These are phyloP conservation scores for Scaptomyza hsui DNA, from an alignment of 1,140 invertebrate genomes.

Conservation along the genomic window DNA sequence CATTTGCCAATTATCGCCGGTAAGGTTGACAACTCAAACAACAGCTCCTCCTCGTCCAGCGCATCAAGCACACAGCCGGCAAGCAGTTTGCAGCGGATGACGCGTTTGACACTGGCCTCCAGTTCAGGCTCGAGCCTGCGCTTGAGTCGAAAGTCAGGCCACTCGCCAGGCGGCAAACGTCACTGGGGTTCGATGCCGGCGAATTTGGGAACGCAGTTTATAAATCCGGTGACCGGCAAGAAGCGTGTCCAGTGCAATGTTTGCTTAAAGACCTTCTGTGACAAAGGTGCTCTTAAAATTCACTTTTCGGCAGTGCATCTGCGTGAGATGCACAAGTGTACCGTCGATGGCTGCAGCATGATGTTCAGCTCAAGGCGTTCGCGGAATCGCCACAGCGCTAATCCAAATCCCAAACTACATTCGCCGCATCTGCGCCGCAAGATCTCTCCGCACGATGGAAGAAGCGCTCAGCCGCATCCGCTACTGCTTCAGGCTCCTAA, in stretches of 20 bases:
- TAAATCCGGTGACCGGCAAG: conserved; percentile 96
- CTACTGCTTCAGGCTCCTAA: conserved; percentile 90
- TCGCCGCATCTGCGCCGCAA: conserved; percentile 96
- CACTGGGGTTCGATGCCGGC: conserved; percentile 95
- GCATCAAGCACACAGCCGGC: conserved; percentile 23
- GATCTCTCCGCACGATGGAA: conserved; percentile 96
- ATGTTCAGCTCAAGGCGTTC: conserved; percentile 99
- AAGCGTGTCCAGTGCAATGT: conserved; percentile 99
- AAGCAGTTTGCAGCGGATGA: conserved; percentile 19
- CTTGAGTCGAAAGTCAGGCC: conserved; percentile 88
- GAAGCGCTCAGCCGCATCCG: conserved; percentile 93
- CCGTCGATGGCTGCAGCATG: conserved; percentile 99
- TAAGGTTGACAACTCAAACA: conserved; percentile 33
- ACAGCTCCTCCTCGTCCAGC: conserved; percentile 46
- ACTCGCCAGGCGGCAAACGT: conserved; percentile 92
- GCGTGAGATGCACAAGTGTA: conserved; percentile 99
- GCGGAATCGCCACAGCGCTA: conserved; percentile 97
- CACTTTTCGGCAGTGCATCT: conserved; percentile 99
- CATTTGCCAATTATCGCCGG: neutral
- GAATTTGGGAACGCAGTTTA: conserved; percentile 94
- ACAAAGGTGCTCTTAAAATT: conserved; percentile 99
- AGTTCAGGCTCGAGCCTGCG: conserved; percentile 44
- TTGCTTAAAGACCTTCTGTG: conserved; percentile 99
- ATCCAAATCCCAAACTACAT: conserved; percentile 99
- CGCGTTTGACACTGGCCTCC: conserved; percentile 15